phyloP scores from a whole-genome alignment of 2,797 vertebrate genomes.

The Glossophaga mutica region DNA sequence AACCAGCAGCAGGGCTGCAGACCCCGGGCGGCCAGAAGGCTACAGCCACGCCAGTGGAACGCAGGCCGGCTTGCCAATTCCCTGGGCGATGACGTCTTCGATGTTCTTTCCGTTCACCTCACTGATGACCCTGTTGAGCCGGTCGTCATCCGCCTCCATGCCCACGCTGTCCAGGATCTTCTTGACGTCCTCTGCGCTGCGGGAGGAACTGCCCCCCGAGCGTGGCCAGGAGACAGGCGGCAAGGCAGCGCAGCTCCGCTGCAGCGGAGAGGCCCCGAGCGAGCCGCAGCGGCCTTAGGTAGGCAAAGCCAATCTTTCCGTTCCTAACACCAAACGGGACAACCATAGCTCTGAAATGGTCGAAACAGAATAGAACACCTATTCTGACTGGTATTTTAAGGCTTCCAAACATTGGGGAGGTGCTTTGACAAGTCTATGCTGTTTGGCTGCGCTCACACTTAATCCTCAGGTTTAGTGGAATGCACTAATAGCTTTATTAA shows the following conservation, averaged over 20 bases:
- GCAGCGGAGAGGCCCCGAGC: too few relatives aligned
- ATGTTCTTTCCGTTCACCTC: too few relatives aligned
- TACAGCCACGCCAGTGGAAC: slow-evolving; percentile 81
- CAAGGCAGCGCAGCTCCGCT: too few relatives aligned
- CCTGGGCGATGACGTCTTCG: too few relatives aligned
- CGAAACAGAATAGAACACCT: not conserved
- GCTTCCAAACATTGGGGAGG: not conserved
- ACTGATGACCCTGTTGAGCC: too few relatives aligned
- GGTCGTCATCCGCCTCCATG: too few relatives aligned
- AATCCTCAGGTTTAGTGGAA: not conserved
- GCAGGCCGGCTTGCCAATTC: slow-evolving; percentile 83
- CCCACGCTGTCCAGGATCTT: too few relatives aligned
- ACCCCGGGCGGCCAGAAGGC: slow-evolving; percentile 76
- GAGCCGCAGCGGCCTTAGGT: too few relatives aligned
- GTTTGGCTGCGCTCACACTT: not conserved
- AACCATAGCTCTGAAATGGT: not conserved
- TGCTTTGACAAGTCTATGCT: not conserved
- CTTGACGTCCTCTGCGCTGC: too few relatives aligned
- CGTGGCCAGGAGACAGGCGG: too few relatives aligned
- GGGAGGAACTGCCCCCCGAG: too few relatives aligned
- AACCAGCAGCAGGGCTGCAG: slow-evolving; percentile 80
- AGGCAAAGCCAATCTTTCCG: too few relatives aligned
- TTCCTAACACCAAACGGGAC: not conserved
- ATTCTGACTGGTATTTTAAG: not conserved
- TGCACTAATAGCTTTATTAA: not conserved